Percentiles rank a stretch among this genome's conserved stretches.
These are phyloP conservation scores for Sylvietta virens DNA, from an alignment of 2,113 vertebrate genomes.

Conservation along the genomic window DNA sequence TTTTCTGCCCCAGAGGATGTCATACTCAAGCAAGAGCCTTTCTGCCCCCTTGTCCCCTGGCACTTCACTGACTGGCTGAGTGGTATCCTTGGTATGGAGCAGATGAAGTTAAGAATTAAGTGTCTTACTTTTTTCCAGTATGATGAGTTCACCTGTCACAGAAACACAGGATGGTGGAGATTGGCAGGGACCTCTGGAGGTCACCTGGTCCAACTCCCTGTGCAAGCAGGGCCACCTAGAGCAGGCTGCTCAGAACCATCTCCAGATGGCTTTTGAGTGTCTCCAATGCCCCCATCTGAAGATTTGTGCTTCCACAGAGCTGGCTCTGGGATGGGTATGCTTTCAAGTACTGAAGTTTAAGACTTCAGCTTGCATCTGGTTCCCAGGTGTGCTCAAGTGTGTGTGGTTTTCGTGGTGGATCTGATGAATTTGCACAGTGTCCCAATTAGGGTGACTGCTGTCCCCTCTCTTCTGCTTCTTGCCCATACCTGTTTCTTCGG, in stretches of 20 bases:
- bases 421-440: background rate
- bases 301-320: background rate
- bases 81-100: background rate
- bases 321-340: background rate
- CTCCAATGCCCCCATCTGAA: background rate
- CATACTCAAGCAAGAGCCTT: background rate
- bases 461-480: background rate
- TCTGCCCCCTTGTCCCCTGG: background rate
- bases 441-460: background rate
- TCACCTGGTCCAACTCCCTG: background rate
- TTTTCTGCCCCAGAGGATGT: fast-evolving
- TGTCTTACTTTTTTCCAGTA: background rate
- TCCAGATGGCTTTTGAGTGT: background rate
- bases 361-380: background rate
- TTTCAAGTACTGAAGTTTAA: background rate
- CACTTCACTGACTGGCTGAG: background rate
- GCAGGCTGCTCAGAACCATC: background rate
- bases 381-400: background rate
- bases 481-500: background rate
- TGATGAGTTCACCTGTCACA: background rate
- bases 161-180: background rate
- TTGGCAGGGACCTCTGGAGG: background rate
- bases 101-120: background rate
- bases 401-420: background rate
- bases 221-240: background rate